phyloP scores from a whole-genome alignment of 2,888 invertebrate genomes.

The Lepidochrysops patricia region DNA sequence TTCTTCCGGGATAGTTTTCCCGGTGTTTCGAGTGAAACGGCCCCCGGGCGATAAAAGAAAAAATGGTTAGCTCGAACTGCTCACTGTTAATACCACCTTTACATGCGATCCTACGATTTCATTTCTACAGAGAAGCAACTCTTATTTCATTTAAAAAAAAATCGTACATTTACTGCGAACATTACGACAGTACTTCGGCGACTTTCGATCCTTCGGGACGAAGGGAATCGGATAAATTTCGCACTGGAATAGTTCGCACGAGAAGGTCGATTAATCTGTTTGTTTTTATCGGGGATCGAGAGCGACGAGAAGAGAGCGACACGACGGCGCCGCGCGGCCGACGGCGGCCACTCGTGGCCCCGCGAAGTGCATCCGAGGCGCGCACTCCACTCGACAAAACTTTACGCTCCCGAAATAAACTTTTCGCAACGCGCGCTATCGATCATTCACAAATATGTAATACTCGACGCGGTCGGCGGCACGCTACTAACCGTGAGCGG shows the following conservation, averaged over 20 bases:
- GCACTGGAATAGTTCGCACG: conserved; percentile 45
- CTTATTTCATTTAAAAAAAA: conserved; percentile 64
- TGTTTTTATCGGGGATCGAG: conserved; percentile 61
- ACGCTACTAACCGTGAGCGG: conserved; percentile 66
- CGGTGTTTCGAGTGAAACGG: conserved; percentile 33
- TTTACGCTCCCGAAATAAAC: conserved; percentile 63
- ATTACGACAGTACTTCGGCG: conserved; percentile 42
- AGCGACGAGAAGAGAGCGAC: conserved; percentile 59
- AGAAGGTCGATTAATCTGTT: conserved; percentile 67
- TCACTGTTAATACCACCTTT: conserved; percentile 66
- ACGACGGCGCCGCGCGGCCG: conserved; percentile 61
- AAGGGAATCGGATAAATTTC: conserved; percentile 39
- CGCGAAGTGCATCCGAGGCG: conserved; percentile 62
- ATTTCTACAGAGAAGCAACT: conserved; percentile 59
- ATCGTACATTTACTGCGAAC: conserved; percentile 61
- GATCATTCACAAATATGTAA: conserved; percentile 34
- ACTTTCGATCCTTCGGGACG: conserved; percentile 33
- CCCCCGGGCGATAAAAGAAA: conserved; percentile 42
- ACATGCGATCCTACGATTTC: conserved; percentile 71
- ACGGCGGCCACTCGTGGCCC: conserved; percentile 60
- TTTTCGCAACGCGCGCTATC: conserved; percentile 51
- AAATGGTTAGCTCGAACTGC: conserved; percentile 54
- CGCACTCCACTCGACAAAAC: conserved; percentile 64
- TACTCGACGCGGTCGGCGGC: conserved; percentile 29
- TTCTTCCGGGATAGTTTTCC: conserved; percentile 28